These are phyloP conservation scores for Ceratothoa steindachneri DNA, from an alignment of 2,888 invertebrate species.

Conservation along the genomic window DNA sequence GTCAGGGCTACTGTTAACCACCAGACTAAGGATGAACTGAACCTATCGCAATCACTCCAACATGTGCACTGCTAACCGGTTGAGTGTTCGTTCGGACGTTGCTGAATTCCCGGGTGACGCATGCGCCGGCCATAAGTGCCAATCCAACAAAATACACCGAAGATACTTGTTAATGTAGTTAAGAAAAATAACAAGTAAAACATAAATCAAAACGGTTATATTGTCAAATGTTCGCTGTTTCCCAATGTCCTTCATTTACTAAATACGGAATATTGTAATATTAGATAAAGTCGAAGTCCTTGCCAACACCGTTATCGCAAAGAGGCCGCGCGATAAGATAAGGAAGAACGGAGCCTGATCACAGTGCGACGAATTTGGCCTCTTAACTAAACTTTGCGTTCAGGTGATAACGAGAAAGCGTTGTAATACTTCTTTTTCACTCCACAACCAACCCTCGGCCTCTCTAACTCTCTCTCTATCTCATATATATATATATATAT, in stretches of 20 bases:
- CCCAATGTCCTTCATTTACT: not conserved
- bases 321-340: constrained; percentile 3
- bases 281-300: not conserved
- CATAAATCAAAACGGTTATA: not conserved
- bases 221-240: no score
- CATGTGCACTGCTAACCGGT: constrained; percentile 8
- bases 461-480: not conserved
- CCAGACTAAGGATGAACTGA: not conserved
- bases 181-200: not conserved
- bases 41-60: constrained; percentile 2
- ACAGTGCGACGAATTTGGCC: not conserved
- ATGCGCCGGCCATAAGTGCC: constrained; percentile 2
- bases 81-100: constrained; percentile 8
- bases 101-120: not conserved
- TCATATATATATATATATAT: no score
- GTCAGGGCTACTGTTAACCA: constrained; percentile 8
- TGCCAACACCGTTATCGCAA: not conserved
- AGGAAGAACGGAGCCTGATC: not conserved
- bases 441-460: not conserved
- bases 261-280: constrained; percentile 3
- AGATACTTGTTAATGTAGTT: not conserved
- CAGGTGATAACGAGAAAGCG: not conserved
- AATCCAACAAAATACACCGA: not conserved
- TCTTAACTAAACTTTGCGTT: not conserved
- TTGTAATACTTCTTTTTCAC: not conserved